Conservation (phyloP, 2,113 vertebrate genomes). For the Prionailurus viverrinus region DNA sequence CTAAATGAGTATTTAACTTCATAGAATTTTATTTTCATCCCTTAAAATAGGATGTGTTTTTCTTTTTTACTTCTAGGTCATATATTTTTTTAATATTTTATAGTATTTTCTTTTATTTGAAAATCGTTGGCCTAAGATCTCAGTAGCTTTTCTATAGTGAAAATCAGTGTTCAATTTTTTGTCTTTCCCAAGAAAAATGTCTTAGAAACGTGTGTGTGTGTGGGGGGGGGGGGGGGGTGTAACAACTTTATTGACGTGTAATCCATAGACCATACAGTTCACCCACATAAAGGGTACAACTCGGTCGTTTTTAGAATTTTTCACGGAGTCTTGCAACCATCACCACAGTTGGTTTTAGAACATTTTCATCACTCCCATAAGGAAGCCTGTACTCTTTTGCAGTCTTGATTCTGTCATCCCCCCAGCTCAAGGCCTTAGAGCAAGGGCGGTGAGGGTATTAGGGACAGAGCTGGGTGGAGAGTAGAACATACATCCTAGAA, state of each 20-base stretch:
- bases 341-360: neutral
- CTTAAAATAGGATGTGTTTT: neutral
- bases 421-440: neutral
- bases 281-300: neutral
- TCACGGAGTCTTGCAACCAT: neutral
- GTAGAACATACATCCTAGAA: neutral
- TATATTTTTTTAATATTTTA: constrained; percentile 6
- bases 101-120: neutral
- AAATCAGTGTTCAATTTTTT: neutral
- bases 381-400: neutral
- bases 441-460: neutral
- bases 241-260: neutral
- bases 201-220: neutral
- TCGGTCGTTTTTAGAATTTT: neutral
- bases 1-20: neutral
- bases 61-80: neutral
- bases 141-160: neutral
- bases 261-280: neutral
- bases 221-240: neutral
- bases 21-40: constrained; percentile 19
- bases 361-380: neutral
- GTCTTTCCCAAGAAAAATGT: neutral
- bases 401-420: neutral
- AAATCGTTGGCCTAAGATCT: neutral
- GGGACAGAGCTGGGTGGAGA: neutral